phyloP scores from a whole-genome alignment of 2,797 vertebrate species.

The Scomberomorus guttatus region DNA sequence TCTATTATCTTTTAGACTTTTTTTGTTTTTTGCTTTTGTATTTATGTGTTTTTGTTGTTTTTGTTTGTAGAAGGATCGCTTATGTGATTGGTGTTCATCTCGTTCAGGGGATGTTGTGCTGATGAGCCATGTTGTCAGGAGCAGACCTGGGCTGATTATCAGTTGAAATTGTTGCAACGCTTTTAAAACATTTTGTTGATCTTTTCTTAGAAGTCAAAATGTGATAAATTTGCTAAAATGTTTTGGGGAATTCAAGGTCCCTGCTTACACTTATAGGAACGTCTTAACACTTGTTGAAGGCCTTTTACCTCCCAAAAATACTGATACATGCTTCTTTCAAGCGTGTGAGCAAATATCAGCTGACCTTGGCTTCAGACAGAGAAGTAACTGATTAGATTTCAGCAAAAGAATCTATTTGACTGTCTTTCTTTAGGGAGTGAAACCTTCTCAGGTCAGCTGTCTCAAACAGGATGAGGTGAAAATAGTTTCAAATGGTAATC shows the following conservation, averaged over 20 bases:
- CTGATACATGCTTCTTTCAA: neutral
- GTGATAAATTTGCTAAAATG: neutral
- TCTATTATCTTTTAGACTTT: slow-evolving; percentile 78
- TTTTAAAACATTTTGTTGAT: neutral
- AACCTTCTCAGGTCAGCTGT: too few relatives aligned
- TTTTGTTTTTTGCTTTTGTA: slow-evolving; percentile 72
- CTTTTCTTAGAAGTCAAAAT: neutral
- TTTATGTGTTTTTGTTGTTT: slow-evolving; percentile 78
- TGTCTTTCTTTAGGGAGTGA: neutral
- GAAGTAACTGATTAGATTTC: neutral
- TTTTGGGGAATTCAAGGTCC: neutral
- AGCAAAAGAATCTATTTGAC: neutral
- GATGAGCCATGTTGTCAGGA: slow-evolving; percentile 63
- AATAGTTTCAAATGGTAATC: neutral
- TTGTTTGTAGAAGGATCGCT: slow-evolving; percentile 79
- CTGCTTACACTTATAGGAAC: fast-evolving
- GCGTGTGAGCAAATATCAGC: neutral
- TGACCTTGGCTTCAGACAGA: neutral
- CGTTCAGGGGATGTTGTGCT: slow-evolving; percentile 72
- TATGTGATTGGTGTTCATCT: slow-evolving; percentile 67
- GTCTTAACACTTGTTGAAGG: neutral
- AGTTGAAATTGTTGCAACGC: neutral
- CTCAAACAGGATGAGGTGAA: neutral
- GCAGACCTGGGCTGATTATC: slow-evolving; percentile 35
- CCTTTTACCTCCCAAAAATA: neutral